Percentiles rank a stretch among this genome's conserved stretches.
phyloP scores from a whole-genome alignment of 2,113 vertebrate genomes.

The Callopanchax toddi region DNA sequence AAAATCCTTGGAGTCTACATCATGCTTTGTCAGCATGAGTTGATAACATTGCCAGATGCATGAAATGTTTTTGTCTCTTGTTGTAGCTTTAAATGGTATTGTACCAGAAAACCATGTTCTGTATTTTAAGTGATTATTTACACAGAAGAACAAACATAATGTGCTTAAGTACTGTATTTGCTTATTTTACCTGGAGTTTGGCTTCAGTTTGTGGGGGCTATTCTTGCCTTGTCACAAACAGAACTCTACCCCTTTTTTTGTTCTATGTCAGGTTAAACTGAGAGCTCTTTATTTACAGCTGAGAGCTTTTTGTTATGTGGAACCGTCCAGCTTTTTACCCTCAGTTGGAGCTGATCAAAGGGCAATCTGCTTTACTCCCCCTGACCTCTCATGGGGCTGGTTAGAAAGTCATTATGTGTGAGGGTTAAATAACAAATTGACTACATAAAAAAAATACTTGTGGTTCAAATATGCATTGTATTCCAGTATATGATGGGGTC shows the following conservation, averaged over 20 bases:
- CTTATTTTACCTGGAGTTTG: constrained; percentile 21
- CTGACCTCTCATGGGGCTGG: constrained; percentile 7
- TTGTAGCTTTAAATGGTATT: neutral
- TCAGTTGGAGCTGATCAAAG: constrained; percentile 57
- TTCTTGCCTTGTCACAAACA: constrained; percentile 73
- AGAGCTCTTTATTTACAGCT: constrained; percentile 42
- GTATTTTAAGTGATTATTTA: neutral
- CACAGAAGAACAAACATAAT: constrained; percentile 1
- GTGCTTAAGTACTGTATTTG: constrained; percentile 17
- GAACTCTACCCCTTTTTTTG: constrained; percentile 68
- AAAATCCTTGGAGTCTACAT: neutral
- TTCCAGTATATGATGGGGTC: neutral
- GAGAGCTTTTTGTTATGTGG: constrained; percentile 68
- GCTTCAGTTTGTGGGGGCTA: constrained; percentile 66
- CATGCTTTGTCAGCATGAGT: neutral
- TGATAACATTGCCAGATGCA: neutral
- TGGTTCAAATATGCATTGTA: neutral
- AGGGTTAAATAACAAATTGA: constrained; percentile 19
- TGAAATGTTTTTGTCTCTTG: neutral
- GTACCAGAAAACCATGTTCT: too few species aligned
- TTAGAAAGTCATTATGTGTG: constrained; percentile 15
- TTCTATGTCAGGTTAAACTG: constrained; percentile 56
- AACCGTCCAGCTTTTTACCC: constrained; percentile 66
- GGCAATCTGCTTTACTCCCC: constrained; percentile 26
- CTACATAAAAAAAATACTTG: too few species aligned